Conservation (phyloP, 2,113 vertebrate species). For the Lynx canadensis region DNA sequence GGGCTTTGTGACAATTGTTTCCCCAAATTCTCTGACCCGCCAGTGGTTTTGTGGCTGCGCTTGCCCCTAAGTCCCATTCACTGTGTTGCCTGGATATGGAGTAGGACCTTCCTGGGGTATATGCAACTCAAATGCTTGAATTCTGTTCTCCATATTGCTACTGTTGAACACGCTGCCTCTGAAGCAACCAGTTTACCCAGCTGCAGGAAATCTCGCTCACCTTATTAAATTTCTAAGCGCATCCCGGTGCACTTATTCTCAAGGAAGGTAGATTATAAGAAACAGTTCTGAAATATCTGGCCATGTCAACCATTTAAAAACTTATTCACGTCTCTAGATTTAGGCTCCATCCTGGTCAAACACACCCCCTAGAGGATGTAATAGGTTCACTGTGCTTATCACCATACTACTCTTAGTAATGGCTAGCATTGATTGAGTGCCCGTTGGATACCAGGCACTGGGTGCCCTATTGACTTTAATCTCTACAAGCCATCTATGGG, state of each 20-base stretch:
- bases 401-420: neutral
- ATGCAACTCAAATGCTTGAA: neutral
- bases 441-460: neutral
- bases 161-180: neutral
- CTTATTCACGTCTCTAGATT: neutral
- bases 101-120: neutral
- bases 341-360: neutral
- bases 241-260: neutral
- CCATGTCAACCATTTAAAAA: neutral
- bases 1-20: constrained; percentile 24
- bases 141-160: neutral
- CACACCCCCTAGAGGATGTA: too few relatives aligned
- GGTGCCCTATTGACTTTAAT: neutral
- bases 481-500: neutral
- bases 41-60: neutral
- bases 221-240: neutral
- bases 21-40: constrained; percentile 39
- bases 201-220: neutral
- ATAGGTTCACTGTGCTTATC: neutral
- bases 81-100: neutral
- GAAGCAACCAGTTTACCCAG: neutral
- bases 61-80: constrained; percentile 27
- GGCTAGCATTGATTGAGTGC: neutral
- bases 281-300: neutral
- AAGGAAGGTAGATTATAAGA: neutral